phyloP scores from a whole-genome alignment of 2,113 vertebrate species.

The Planiliza haematocheilus region DNA sequence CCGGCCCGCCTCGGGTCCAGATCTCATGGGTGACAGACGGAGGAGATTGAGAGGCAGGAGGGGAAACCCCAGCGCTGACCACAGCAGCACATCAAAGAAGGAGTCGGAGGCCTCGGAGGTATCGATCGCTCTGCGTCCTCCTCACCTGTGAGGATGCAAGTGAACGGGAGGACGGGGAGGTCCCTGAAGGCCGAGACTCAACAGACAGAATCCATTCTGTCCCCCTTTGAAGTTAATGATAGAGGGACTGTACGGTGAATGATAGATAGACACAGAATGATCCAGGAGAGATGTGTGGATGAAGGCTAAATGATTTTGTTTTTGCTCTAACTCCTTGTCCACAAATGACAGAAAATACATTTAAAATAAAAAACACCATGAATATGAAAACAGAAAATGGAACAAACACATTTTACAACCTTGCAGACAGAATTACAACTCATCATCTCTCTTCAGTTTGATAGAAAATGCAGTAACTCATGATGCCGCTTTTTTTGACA shows the following conservation, averaged over 20 bases:
- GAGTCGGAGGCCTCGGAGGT: slow-evolving; percentile 51
- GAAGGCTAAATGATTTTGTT: neutral
- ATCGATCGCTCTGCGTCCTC: slow-evolving; percentile 48
- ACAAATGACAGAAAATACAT: neutral
- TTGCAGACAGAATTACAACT: too few relatives aligned
- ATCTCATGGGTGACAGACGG: slow-evolving; percentile 47
- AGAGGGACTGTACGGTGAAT: neutral
- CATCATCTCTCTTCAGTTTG: too few relatives aligned
- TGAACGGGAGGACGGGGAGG: neutral
- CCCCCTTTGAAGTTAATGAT: slow-evolving; percentile 53
- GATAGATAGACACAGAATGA: fast-evolving
- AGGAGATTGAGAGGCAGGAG: slow-evolving; percentile 50
- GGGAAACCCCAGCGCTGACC: slow-evolving; percentile 39
- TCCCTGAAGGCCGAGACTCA: slow-evolving; percentile 25
- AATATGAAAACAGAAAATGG: neutral
- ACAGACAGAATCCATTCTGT: slow-evolving; percentile 47
- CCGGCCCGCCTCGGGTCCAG: neutral
- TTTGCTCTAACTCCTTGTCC: neutral
- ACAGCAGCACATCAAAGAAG: slow-evolving; percentile 59
- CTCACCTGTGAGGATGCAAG: slow-evolving; percentile 39
- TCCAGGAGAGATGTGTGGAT: too few relatives aligned
- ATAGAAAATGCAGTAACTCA: neutral
- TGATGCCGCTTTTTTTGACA: too few relatives aligned
- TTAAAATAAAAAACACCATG: too few relatives aligned
- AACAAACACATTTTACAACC: too few relatives aligned